Evolutionary conservation across 2,113 vertebrate genomes (phyloP).

Genomic region (Piprites chloris): DNA sequence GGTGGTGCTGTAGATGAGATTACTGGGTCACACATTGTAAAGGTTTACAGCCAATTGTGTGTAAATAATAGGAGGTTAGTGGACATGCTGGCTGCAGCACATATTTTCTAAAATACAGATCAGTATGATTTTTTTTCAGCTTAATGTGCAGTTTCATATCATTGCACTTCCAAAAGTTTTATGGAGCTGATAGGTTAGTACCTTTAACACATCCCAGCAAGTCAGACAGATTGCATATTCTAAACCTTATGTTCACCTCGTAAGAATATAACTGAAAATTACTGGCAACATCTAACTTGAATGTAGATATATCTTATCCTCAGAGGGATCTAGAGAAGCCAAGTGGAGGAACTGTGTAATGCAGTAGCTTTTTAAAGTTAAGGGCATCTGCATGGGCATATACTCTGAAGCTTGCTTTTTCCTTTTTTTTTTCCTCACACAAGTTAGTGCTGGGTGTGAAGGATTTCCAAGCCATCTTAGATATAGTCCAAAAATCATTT

Average conservation of each 20-base stretch:
- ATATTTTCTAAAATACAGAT: background rate
- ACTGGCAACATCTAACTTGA: background rate
- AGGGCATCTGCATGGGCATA: background rate
- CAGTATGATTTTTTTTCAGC: background rate
- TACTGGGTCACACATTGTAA: background rate
- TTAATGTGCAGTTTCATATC: background rate
- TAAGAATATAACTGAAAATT: background rate
- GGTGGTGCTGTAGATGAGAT: background rate
- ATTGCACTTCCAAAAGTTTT: background rate
- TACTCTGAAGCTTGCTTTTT: background rate
- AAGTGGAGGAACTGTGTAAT: background rate
- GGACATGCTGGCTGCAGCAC: background rate
- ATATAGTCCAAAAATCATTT: accelerated
- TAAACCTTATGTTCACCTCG: background rate
- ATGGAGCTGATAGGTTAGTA: background rate
- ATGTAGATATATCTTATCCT: background rate
- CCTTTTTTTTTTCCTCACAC: background rate
- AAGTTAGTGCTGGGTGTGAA: background rate
- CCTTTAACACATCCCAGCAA: background rate
- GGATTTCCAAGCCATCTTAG: background rate
- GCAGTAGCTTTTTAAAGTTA: background rate
- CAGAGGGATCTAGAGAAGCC: background rate
- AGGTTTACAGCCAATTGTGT: background rate
- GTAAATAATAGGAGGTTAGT: background rate
- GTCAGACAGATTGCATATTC: background rate